Conservation (phyloP, 2,113 vertebrate species). For the Mesembrinibis cayennensis region DNA sequence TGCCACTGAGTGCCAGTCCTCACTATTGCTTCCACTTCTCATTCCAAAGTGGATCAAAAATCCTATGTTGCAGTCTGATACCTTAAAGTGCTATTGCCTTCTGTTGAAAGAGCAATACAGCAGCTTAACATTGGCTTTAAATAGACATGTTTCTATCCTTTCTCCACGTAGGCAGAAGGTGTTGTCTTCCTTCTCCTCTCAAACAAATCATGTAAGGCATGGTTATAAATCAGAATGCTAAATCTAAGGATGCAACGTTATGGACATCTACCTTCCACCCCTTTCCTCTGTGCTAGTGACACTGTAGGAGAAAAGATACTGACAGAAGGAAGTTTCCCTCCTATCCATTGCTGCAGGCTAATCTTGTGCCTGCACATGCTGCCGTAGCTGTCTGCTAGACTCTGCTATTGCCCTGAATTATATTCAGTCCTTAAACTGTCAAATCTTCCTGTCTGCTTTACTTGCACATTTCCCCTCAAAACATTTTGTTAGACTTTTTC, state of each 20-base stretch:
- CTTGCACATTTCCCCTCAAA: background rate
- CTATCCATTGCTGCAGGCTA: background rate
- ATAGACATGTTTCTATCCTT: background rate
- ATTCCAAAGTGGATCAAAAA: background rate
- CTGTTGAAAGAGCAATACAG: background rate
- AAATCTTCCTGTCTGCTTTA: background rate
- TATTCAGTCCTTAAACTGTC: background rate
- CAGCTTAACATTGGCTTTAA: background rate
- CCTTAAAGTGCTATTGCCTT: background rate
- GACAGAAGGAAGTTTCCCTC: background rate
- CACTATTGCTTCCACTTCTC: background rate
- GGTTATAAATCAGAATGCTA: background rate
- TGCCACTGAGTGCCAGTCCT: background rate
- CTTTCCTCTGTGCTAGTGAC: background rate
- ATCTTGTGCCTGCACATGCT: background rate
- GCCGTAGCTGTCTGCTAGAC: background rate
- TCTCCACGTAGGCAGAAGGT: background rate
- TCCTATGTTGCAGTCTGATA: background rate
- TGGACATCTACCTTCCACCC: background rate
- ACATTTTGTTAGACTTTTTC: background rate
- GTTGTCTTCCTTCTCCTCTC: background rate
- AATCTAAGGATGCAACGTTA: background rate
- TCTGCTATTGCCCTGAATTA: background rate
- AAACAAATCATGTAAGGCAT: background rate
- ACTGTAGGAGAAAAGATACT: background rate